A percentile compares a stretch with the other conserved stretches of the same genome.
Conservation (phyloP, 2,113 vertebrate species). For the Alligator sinensis region DNA sequence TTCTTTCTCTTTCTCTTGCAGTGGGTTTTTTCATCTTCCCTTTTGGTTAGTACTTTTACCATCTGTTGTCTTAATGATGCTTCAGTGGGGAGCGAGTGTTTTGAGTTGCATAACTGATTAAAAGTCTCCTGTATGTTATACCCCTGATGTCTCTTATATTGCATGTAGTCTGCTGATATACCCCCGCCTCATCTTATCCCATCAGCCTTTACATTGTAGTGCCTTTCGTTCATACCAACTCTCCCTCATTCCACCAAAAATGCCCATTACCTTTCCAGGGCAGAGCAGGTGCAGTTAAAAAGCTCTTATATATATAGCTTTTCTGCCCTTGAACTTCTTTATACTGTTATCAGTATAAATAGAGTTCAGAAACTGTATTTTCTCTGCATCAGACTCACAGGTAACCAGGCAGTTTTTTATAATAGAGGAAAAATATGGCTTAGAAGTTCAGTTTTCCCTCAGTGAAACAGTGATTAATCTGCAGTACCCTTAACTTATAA, state of each 20-base stretch:
- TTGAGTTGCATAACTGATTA: neutral
- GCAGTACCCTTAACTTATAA: conserved; percentile 24
- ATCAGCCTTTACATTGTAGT: neutral
- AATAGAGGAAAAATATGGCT: neutral
- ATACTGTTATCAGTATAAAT: neutral
- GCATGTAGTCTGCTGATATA: neutral
- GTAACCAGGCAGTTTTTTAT: neutral
- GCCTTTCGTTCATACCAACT: neutral
- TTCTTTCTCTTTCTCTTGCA: neutral
- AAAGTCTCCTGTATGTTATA: neutral
- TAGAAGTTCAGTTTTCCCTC: conserved; percentile 18
- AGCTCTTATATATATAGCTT: fast-evolving
- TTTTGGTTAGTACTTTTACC: neutral
- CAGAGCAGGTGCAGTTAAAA: neutral
- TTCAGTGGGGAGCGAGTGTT: neutral
- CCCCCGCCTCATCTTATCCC: neutral
- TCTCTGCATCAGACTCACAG: neutral
- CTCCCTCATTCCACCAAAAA: neutral
- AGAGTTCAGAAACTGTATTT: neutral
- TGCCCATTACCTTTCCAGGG: neutral
- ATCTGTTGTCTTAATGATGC: neutral
- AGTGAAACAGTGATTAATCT: conserved; percentile 32
- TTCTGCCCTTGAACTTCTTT: neutral
- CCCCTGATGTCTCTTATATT: neutral
- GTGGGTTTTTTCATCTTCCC: neutral